These are phyloP conservation scores for Oreochromis aureus DNA, from an alignment of 2,113 vertebrate species.

Conservation along the genomic window DNA sequence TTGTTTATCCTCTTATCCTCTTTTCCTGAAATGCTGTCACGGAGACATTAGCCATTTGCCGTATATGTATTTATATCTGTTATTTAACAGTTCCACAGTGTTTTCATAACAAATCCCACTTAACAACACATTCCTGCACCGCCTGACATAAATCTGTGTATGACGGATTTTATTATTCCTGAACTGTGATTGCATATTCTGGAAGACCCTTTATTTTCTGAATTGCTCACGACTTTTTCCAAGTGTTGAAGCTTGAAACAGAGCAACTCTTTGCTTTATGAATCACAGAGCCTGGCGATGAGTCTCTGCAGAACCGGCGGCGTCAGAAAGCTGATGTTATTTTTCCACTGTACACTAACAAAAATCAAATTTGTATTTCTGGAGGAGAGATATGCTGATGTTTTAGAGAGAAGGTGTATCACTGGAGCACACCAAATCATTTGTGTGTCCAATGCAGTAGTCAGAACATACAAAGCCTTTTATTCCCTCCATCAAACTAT, in stretches of 20 bases:
- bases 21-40: background rate
- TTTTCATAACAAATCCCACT: background rate
- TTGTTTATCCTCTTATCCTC: background rate
- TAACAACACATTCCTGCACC: background rate
- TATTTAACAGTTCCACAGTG: background rate
- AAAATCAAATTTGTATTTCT: background rate
- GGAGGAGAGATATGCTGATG: background rate
- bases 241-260: background rate
- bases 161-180: background rate
- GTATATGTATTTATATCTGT: background rate
- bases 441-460: background rate
- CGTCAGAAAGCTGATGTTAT: background rate
- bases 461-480: background rate
- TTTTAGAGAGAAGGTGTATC: background rate
- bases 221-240: conserved; percentile 28
- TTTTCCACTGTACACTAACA: background rate
- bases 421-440: background rate
- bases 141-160: background rate
- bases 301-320: background rate
- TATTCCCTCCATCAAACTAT: background rate
- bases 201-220: background rate
- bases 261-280: conserved; percentile 1
- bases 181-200: background rate
- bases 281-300: conserved; percentile 12
- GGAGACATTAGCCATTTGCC: background rate